Base-by-base conservation (phyloP, 2,113 vertebrate species). In the Oceanites oceanicus region DNA sequence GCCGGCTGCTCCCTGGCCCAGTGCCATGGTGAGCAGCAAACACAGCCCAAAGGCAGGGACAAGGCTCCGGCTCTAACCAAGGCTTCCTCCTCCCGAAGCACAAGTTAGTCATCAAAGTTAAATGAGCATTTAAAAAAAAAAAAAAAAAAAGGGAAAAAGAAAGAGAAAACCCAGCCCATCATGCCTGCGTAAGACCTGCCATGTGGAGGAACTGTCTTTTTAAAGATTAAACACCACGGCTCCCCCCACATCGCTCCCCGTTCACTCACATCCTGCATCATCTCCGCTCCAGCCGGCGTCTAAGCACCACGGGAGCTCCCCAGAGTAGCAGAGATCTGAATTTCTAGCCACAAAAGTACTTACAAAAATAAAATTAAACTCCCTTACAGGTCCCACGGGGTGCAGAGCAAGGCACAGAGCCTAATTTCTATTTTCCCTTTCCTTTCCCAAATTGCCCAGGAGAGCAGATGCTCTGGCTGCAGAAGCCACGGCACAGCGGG, bases 191-290 rank as follows among this genome's bases (percentile, higher is more conserved):
- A 47, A 79, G 62, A 8, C n/a, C 61, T 76, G 81, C 93, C 90
- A 44, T 65, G 88, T 29, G 81, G 40, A 82, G 75, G 94, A 94
- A 92, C 63, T 1, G 5, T 47, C 87, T 90, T 92, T 85, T 90
- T 56, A 71, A 85, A 81, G 84, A 95, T 94, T 85, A 55, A 95
- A 79, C 58, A 19, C 45, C 61, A 26, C 13, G 3, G 50, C 63
- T 81, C 40, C 75, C 90, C 71, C 66, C 53, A 3, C 67, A 23
- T 52, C 11, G 5, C 59, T 66, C 87, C 75, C 56, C 2, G 38
- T 34, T 85, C 72, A 5, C 91, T 88, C 91, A 80, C 91, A 91
- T 89, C 91, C 94, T 58, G 76, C 83, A 94, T 61, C 62, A 26
- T 79, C 96, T 90, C 82, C 13, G 7, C 68, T 89, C 80, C 94